Evolutionary conservation across 2,113 vertebrate species (phyloP).

Genomic region (Dolichallabes microphthalmus): DNA sequence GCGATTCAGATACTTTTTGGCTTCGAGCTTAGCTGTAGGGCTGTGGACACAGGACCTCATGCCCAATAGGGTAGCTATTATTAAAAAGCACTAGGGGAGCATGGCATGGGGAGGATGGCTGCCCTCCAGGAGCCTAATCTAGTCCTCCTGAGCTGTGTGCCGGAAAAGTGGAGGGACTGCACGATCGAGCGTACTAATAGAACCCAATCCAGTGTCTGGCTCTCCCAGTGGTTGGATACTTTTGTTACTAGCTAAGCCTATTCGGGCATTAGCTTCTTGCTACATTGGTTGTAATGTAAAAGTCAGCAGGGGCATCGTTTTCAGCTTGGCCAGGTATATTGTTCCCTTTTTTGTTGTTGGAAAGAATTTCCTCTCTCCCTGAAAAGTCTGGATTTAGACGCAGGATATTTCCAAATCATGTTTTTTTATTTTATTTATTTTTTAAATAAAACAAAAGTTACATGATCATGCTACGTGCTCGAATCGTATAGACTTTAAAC

Average conservation of each 20-base stretch:
- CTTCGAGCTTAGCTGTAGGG: conserved; percentile 51
- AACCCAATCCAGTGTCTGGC: conserved; percentile 63
- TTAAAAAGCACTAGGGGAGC: conserved; percentile 49
- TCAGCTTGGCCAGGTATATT: conserved; percentile 72
- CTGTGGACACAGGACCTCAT: conserved; percentile 59
- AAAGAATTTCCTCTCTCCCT: conserved; percentile 62
- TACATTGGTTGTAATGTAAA: conserved; percentile 70
- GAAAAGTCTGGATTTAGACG: conserved; percentile 66
- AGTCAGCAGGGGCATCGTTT: conserved; percentile 74
- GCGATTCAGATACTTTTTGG: conserved; percentile 47
- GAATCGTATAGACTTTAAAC: conserved; percentile 40
- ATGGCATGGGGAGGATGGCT: conserved; percentile 47
- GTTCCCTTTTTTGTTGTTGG: conserved; percentile 62
- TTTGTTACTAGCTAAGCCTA: conserved; percentile 72
- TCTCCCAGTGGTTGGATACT: conserved; percentile 66
- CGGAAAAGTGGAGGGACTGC: conserved; percentile 61
- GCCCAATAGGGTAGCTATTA: conserved; percentile 64
- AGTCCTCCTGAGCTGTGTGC: conserved; percentile 52
- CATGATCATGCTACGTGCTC: conserved; percentile 49
- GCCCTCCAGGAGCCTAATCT: conserved; percentile 69
- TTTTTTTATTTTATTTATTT: no score
- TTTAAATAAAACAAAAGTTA: conserved; percentile 58
- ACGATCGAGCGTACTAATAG: conserved; percentile 66
- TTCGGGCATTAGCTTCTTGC: conserved; percentile 69
- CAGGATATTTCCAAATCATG: conserved; percentile 61